Evolutionary conservation across 2,888 invertebrate genomes (phyloP).

Genomic region (Tipula vernalis): DNA sequence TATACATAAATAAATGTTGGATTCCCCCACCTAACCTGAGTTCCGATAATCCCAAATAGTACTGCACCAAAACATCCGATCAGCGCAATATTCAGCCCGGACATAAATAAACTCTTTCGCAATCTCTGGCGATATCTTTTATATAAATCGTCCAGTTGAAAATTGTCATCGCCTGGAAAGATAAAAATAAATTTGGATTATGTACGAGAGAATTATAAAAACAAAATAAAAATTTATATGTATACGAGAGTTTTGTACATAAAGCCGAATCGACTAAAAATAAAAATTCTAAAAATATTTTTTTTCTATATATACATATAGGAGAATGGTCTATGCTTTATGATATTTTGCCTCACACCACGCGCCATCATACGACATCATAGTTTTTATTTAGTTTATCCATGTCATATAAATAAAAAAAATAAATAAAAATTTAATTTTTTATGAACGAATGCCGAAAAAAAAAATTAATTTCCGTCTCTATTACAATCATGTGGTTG

Average conservation of each 20-base stretch:
- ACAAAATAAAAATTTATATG: neutral
- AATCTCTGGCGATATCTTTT: constrained; percentile 35
- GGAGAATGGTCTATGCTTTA: neutral
- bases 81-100: constrained; percentile 32
- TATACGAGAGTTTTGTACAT: neutral
- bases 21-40: constrained; percentile 8
- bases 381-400: neutral
- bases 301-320: neutral
- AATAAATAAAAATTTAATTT: neutral
- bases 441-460: neutral
- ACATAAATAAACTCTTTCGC: constrained; percentile 34
- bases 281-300: neutral
- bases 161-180: constrained; percentile 28
- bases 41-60: constrained; percentile 13
- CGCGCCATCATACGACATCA: neutral
- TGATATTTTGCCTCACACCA: neutral
- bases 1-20: neutral
- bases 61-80: constrained; percentile 32
- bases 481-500: neutral
- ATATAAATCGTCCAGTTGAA: constrained; percentile 35
- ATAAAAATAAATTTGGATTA: neutral
- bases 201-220: neutral
- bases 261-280: neutral
- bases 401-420: neutral
- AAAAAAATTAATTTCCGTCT: neutral